Percentiles rank a stretch among this genome's conserved stretches.
These are phyloP conservation scores for Acanthosepion lycidas DNA, from an alignment of 2,888 invertebrate species.

Conservation along the genomic window DNA sequence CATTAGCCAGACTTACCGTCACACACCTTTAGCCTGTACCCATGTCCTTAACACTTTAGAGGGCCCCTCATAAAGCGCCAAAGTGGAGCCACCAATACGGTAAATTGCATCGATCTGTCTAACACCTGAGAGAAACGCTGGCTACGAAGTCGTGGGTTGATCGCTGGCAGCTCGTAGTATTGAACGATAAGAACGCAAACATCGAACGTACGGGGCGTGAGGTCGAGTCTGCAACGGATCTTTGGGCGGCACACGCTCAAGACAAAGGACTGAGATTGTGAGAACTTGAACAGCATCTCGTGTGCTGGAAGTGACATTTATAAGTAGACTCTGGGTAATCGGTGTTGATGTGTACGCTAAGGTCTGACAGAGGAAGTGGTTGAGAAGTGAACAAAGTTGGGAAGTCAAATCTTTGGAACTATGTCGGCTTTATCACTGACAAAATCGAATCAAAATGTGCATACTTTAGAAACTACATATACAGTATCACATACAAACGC, in stretches of 20 bases:
- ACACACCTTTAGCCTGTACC: neutral
- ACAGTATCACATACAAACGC: neutral
- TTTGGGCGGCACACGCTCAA: neutral
- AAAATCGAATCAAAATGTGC: neutral
- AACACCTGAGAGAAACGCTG: neutral
- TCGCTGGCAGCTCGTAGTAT: neutral
- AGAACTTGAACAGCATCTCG: constrained; percentile 20
- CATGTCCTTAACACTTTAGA: neutral
- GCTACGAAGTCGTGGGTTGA: neutral
- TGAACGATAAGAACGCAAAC: neutral
- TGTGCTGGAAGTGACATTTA: neutral
- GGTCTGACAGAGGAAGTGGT: neutral
- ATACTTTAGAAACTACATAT: neutral
- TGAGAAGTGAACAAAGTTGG: neutral
- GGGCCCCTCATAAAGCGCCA: neutral
- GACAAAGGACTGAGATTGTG: neutral
- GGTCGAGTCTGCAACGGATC: neutral
- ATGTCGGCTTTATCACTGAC: neutral
- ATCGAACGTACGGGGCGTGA: neutral
- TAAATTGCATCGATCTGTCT: neutral
- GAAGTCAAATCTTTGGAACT: neutral
- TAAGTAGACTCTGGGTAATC: neutral
- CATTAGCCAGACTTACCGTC: neutral
- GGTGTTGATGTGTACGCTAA: neutral
- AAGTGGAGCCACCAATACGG: neutral